Percentiles rank a stretch among this genome's conserved stretches.
Conservation (phyloP, 1,140 invertebrate genomes). For the Lerema accius region DNA sequence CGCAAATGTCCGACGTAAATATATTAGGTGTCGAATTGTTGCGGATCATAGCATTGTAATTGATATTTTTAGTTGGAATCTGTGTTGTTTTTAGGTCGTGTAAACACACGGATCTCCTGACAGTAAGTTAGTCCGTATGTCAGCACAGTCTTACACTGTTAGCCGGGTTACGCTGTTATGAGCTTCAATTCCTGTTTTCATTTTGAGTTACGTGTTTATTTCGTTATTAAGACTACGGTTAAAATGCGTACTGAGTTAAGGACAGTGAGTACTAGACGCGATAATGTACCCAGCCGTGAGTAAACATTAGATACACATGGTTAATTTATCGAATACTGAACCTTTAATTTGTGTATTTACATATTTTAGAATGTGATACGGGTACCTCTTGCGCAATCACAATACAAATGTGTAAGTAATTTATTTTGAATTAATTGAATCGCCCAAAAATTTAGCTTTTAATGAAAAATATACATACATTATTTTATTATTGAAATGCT, state of each 20-base stretch:
- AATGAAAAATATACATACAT: too few species aligned
- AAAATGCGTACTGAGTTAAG: constrained; percentile 69
- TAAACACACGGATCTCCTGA: constrained; percentile 74
- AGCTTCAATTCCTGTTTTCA: constrained; percentile 47
- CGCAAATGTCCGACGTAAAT: constrained; percentile 56
- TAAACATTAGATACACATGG: constrained; percentile 41
- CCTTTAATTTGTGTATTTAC: constrained; percentile 53
- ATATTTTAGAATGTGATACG: constrained; percentile 78
- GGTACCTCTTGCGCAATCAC: constrained; percentile 78
- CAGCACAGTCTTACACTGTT: constrained; percentile 69
- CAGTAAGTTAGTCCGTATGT: constrained; percentile 73
- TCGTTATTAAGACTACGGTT: constrained; percentile 28
- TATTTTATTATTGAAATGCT: neutral
- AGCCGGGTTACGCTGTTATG: constrained; percentile 62
- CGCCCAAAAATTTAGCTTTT: neutral
- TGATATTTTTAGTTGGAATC: constrained; percentile 81
- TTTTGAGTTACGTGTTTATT: constrained; percentile 16
- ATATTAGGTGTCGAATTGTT: constrained; percentile 65
- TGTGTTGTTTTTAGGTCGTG: constrained; percentile 77
- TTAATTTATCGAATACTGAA: constrained; percentile 37
- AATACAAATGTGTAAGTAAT: constrained; percentile 78
- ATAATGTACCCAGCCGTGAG: constrained; percentile 76
- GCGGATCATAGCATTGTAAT: constrained; percentile 72
- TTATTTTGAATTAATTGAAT: neutral
- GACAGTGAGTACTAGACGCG: constrained; percentile 67